These are phyloP conservation scores for Mercenaria mercenaria DNA, from an alignment of 1,140 invertebrate genomes.

Conservation along the genomic window DNA sequence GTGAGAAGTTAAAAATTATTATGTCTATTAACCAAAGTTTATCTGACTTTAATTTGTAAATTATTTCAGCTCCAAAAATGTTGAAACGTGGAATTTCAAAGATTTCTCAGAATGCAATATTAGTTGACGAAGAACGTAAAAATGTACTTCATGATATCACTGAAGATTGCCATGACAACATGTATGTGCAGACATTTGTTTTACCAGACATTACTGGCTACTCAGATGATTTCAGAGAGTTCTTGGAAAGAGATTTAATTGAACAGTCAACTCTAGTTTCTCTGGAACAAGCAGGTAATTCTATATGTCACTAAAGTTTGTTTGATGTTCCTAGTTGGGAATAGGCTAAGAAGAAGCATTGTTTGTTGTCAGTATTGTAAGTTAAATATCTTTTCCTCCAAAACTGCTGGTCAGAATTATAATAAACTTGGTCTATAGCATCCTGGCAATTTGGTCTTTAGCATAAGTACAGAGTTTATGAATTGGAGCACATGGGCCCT, in stretches of 20 bases:
- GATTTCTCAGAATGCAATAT: constrained; percentile 92
- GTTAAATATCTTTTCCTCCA: no score
- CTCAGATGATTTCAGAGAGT: constrained; percentile 91
- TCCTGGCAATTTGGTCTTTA: no score
- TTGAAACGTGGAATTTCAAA: constrained; percentile 94
- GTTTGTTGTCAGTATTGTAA: neutral
- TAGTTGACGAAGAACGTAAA: constrained; percentile 91
- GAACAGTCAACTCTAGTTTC: constrained; percentile 94
- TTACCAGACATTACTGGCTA: constrained; percentile 93
- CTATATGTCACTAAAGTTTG: neutral
- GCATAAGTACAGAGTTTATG: no score
- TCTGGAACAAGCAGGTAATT: constrained; percentile 90
- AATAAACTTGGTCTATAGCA: no score
- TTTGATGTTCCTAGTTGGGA: no score
- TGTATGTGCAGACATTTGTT: constrained; percentile 90
- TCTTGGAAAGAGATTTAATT: constrained; percentile 95
- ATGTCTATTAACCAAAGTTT: no score
- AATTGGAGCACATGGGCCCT: no score
- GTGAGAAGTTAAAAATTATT: no score
- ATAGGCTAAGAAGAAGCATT: neutral
- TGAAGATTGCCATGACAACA: constrained; percentile 83
- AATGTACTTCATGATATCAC: constrained; percentile 90
- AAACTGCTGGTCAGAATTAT: no score
- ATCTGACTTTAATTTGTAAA: no score
- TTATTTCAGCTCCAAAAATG: constrained; percentile 87